Conservation (phyloP, 2,797 vertebrate species). For the Peromyscus melanophrys region DNA sequence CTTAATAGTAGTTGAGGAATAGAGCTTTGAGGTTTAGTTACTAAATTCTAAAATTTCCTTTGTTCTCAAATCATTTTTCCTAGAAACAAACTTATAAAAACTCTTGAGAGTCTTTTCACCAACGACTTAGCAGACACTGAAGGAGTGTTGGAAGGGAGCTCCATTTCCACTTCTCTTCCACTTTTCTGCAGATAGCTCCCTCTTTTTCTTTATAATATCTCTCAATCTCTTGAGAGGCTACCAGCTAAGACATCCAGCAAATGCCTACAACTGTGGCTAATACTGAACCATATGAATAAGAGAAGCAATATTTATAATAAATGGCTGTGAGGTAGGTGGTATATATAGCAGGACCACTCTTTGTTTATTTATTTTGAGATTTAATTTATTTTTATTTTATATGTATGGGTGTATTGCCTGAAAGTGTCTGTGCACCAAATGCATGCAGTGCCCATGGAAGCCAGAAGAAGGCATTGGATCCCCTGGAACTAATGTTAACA, state of each 20-base stretch:
- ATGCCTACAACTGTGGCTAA: background rate
- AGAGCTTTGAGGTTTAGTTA: background rate
- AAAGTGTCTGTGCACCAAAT: background rate
- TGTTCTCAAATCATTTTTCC: background rate
- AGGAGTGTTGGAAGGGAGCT: background rate
- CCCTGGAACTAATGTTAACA: background rate
- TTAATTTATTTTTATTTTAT: background rate
- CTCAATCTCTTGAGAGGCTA: background rate
- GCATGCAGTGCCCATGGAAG: too few species aligned
- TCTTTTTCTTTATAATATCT: too few species aligned
- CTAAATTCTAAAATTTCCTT: background rate
- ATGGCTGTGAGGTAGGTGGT: background rate
- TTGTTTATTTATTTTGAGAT: background rate
- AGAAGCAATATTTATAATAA: background rate
- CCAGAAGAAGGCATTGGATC: background rate
- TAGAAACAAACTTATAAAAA: background rate
- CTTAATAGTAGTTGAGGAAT: background rate
- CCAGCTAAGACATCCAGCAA: background rate
- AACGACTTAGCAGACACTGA: too few species aligned
- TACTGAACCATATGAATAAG: background rate
- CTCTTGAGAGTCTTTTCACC: background rate
- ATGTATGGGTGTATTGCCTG: background rate
- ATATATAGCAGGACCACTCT: too few species aligned
- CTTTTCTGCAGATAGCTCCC: background rate
- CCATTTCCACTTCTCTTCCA: fast-evolving